Percentiles rank a stretch among this genome's conserved stretches.
phyloP scores from a whole-genome alignment of 2,888 invertebrate genomes.

The Vesta saturnalis region DNA sequence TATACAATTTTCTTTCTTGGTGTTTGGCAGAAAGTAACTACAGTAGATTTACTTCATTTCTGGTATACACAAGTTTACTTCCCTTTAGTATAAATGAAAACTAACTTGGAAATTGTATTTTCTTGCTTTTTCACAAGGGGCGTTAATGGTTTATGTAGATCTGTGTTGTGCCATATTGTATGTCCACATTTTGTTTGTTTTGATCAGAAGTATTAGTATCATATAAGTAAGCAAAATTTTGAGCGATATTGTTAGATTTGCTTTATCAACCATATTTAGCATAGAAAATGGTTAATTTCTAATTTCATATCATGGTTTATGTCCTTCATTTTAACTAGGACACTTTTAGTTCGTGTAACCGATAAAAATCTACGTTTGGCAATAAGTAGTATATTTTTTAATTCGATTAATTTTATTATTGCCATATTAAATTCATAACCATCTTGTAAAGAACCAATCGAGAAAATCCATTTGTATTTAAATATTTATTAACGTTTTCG shows the following conservation, averaged over 20 bases:
- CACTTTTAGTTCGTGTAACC: neutral
- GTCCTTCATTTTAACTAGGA: neutral
- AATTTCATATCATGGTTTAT: neutral
- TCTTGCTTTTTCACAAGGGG: conserved; percentile 22
- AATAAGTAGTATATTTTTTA: neutral
- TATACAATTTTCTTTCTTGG: conserved; percentile 32
- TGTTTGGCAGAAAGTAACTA: conserved; percentile 27
- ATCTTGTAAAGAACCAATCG: no score
- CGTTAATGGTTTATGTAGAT: conserved; percentile 7
- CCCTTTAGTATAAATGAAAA: conserved; percentile 1
- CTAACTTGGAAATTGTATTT: neutral
- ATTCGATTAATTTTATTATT: no score
- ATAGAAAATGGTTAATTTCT: no score
- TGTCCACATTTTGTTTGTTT: no score
- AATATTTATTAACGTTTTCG: neutral
- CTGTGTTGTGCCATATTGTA: conserved; percentile 8
- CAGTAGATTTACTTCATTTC: neutral
- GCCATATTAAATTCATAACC: no score
- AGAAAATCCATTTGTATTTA: neutral
- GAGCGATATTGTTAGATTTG: no score
- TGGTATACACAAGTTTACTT: no score
- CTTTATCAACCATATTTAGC: no score
- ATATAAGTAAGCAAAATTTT: no score
- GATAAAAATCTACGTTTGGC: neutral
- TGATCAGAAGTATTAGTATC: no score